Base-by-base conservation (phyloP, 2,888 invertebrate genomes). In the Mactromeris polynyma region DNA sequence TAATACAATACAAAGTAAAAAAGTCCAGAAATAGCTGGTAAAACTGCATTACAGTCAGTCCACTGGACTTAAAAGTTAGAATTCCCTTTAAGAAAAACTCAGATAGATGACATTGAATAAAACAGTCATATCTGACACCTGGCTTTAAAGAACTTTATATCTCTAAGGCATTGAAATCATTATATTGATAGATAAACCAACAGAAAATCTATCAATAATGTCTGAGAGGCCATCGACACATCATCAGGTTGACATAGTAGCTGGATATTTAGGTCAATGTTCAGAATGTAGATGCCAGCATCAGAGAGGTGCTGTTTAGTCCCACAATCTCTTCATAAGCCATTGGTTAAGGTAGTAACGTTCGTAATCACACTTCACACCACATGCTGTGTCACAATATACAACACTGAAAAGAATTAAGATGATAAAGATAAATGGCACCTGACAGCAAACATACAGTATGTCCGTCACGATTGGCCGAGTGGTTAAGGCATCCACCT, bases 381-480 rank as follows among this genome's bases (percentile, higher is more conserved):
- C 14, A 11, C 17, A 26, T 73, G 0, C 17, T 40, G 33, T 83
- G 79, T 86, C 81, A 86, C 40, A 86, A 86, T 80, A 83, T 83
- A 83, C 83, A 86, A 40, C 88, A 88, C 88, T 88, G 88, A 81
- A 88, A 88, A 54, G 36, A 79, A 19, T 40, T 11, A 42, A 42
- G 21, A 42, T 79, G 6, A 46, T 46, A 46, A 17, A 7, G 40
- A 7, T 4, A 46, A 46, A 46, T 17, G n/a, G n/a, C n/a, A n/a
- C n/a, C n/a, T n/a, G n/a, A n/a, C n/a, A n/a, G n/a, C n/a, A n/a
- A n/a, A n/a, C n/a, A n/a, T n/a, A n/a, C n/a, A n/a, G n/a, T n/a
- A n/a, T n/a, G n/a, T n/a, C n/a, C n/a, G n/a, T n/a, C n/a, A n/a
- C n/a, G n/a, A n/a, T n/a, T n/a, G n/a, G n/a, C n/a, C n/a, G n/a